These are phyloP conservation scores for Xyliphius kryptos DNA, from an alignment of 2,113 vertebrate genomes.

Conservation along the genomic window DNA sequence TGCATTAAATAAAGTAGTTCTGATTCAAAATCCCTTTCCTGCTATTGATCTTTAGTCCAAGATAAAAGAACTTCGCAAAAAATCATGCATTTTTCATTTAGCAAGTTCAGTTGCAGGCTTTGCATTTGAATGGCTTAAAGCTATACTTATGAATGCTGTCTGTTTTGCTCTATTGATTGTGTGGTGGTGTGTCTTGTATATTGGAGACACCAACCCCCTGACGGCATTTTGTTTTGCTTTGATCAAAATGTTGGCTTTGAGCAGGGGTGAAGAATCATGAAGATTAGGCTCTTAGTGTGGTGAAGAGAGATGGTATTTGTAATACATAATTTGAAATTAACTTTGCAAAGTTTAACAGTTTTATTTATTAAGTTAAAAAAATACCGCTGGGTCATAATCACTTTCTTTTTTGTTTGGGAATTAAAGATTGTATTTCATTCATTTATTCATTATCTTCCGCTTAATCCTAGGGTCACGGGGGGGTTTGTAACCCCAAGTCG, in stretches of 20 bases:
- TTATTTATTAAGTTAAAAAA: too few relatives aligned
- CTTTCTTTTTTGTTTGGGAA: too few relatives aligned
- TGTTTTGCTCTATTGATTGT: constrained; percentile 72
- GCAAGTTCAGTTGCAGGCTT: constrained; percentile 57
- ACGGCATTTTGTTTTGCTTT: constrained; percentile 63
- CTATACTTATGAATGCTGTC: constrained; percentile 69
- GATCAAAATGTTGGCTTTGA: constrained; percentile 60
- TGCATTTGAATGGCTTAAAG: constrained; percentile 71
- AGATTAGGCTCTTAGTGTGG: constrained; percentile 56
- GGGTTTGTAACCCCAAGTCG: too few relatives aligned
- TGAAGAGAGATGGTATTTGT: constrained; percentile 40
- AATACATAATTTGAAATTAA: constrained; percentile 13
- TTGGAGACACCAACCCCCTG: constrained; percentile 59
- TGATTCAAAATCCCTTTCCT: constrained; percentile 64
- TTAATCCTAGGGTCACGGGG: too few relatives aligned
- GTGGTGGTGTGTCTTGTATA: constrained; percentile 58
- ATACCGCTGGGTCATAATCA: too few relatives aligned
- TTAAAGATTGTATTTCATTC: too few relatives aligned
- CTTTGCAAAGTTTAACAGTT: neutral
- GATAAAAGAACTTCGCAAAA: constrained; percentile 63
- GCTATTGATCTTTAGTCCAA: constrained; percentile 66
- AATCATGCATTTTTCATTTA: constrained; percentile 75
- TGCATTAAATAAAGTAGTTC: constrained; percentile 60
- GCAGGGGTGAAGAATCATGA: constrained; percentile 52
- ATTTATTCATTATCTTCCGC: too few relatives aligned